Evolutionary conservation across 2,797 vertebrate genomes (phyloP).

Genomic region (Lepidocolaptes lacrymiger): DNA sequence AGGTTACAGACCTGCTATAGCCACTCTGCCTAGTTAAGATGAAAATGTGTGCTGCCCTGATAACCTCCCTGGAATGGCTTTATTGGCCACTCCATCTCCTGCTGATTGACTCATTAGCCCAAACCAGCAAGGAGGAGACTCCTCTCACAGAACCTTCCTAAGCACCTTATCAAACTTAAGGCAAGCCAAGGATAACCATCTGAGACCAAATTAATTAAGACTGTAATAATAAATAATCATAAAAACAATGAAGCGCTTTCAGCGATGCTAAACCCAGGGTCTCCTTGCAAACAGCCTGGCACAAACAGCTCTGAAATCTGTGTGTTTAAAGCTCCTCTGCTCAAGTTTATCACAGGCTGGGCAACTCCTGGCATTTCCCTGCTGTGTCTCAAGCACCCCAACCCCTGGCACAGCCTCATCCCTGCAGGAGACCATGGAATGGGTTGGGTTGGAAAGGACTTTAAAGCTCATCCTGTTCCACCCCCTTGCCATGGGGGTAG

Average conservation of each 20-base stretch:
- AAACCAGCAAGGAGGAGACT: constrained; percentile 61
- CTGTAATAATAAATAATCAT: constrained; percentile 62
- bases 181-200: constrained; percentile 79
- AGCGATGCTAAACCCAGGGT: constrained; percentile 48
- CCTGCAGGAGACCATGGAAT: neutral
- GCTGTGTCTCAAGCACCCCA: neutral
- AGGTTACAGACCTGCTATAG: constrained; percentile 56
- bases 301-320: neutral
- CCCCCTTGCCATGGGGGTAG: neutral
- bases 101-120: constrained; percentile 85
- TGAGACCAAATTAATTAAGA: constrained; percentile 82
- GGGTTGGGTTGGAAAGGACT: no score
- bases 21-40: constrained; percentile 71
- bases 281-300: neutral
- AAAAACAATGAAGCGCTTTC: constrained; percentile 67
- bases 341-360: fast-evolving
- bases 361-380: neutral
- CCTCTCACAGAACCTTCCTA: constrained; percentile 80
- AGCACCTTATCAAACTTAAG: constrained; percentile 81
- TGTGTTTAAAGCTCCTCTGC: neutral
- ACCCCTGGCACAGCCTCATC: neutral
- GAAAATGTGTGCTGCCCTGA: constrained; percentile 78
- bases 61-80: constrained; percentile 78
- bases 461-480: neutral
- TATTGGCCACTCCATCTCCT: constrained; percentile 64